These are phyloP conservation scores for Odontesthes bonariensis DNA, from an alignment of 2,113 vertebrate species.

Conservation along the genomic window DNA sequence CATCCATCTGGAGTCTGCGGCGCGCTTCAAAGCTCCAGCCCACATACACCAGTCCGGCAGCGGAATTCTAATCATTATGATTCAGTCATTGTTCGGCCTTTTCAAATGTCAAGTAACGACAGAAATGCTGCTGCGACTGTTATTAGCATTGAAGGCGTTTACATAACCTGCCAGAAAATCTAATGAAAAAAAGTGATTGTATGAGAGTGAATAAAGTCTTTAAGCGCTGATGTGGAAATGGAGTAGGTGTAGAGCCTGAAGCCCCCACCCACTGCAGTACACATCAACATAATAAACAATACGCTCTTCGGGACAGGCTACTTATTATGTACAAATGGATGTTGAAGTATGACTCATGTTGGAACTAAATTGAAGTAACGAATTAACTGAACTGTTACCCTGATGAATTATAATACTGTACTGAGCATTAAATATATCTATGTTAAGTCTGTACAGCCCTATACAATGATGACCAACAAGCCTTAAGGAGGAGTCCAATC, in stretches of 20 bases:
- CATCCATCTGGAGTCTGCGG: background rate
- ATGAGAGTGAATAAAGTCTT: background rate
- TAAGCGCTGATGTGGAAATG: background rate
- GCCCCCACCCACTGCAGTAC: background rate
- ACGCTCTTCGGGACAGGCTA: slow-evolving; percentile 14
- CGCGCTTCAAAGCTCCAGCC: slow-evolving; percentile 10
- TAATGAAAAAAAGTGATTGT: background rate
- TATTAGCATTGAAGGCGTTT: slow-evolving; percentile 29
- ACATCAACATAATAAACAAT: slow-evolving; percentile 22
- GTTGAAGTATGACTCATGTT: background rate
- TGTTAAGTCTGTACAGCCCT: background rate
- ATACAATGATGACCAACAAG: background rate
- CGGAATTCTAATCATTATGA: slow-evolving; percentile 12
- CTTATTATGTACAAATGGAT: background rate
- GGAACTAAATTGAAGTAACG: slow-evolving; percentile 14
- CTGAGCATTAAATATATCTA: background rate
- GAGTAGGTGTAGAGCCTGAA: slow-evolving; percentile 16
- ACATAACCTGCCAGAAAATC: slow-evolving; percentile 22
- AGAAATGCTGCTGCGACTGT: background rate
- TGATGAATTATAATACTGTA: background rate
- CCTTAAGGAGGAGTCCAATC: background rate
- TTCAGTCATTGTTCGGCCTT: slow-evolving; percentile 28
- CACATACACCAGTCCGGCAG: background rate
- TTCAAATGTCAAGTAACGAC: slow-evolving; percentile 45
- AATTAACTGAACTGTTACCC: background rate